phyloP scores from a whole-genome alignment of 2,888 invertebrate genomes.

The Lycophotia porphyrea region DNA sequence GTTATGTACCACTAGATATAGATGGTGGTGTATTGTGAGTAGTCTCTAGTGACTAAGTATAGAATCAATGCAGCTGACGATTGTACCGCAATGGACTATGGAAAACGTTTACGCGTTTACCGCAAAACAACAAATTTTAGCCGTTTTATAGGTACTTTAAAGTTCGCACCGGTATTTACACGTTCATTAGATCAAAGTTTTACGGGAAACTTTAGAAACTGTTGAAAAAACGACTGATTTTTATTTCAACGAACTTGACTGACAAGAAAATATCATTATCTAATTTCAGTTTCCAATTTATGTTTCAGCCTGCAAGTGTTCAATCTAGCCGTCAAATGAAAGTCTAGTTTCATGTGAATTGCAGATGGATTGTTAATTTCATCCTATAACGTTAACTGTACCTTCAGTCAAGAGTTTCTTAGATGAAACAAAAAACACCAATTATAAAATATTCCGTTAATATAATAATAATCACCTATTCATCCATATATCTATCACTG shows the following conservation, averaged over 20 bases:
- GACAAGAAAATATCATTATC: neutral
- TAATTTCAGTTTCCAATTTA: neutral
- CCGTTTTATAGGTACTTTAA: neutral
- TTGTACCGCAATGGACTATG: neutral
- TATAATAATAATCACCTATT: neutral
- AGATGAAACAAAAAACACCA: neutral
- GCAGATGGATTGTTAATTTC: neutral
- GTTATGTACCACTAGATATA: neutral
- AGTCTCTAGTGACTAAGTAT: conserved; percentile 19
- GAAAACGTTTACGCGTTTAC: neutral
- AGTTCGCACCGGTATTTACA: neutral
- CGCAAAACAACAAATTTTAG: neutral
- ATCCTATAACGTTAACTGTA: neutral
- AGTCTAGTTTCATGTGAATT: neutral
- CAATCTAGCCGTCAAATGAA: neutral
- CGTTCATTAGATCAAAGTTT: neutral
- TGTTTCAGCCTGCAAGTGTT: neutral
- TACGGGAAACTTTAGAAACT: neutral
- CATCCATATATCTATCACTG: neutral
- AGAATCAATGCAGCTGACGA: conserved; percentile 31
- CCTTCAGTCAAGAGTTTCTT: too few relatives aligned
- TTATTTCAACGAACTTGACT: neutral
- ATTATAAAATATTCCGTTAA: neutral
- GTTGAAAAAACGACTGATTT: neutral
- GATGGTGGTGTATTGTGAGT: neutral